Evolutionary conservation across 2,113 vertebrate genomes (phyloP).

Genomic region (Anoura caudifer): DNA sequence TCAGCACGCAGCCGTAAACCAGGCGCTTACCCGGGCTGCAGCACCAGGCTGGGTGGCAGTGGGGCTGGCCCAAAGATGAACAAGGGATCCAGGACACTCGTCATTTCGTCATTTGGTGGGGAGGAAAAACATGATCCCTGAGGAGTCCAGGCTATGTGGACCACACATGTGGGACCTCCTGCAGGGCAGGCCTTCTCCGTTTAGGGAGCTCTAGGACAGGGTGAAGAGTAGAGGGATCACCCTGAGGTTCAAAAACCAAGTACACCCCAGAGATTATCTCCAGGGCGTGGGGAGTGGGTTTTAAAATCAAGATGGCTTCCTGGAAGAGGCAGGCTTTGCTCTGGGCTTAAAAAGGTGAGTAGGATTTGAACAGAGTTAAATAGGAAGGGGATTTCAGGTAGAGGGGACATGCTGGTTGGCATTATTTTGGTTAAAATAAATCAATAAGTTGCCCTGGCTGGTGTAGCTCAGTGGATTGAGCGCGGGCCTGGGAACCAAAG

Average conservation of each 20-base stretch:
- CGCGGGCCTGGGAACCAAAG: no score
- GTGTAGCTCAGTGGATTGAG: no score
- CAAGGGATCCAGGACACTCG: background rate
- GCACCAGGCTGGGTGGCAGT: background rate
- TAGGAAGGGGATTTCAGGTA: background rate
- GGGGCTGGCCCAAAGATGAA: background rate
- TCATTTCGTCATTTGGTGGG: background rate
- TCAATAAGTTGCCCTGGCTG: no score
- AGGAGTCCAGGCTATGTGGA: background rate
- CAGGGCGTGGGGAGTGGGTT: background rate
- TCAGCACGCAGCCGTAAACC: background rate
- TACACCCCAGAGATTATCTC: background rate
- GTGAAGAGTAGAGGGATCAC: background rate
- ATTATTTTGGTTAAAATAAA: background rate
- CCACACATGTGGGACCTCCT: background rate
- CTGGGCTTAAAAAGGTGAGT: background rate
- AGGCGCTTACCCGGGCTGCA: fast-evolving
- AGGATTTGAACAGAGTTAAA: background rate
- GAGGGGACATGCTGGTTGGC: background rate
- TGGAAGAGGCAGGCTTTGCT: background rate
- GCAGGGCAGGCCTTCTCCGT: background rate
- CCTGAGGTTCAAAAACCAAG: background rate
- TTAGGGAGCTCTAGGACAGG: background rate
- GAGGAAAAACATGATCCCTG: background rate
- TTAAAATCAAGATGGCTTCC: background rate